These are phyloP conservation scores for Pheosia gnoma DNA, from an alignment of 2,888 invertebrate genomes.

Conservation along the genomic window DNA sequence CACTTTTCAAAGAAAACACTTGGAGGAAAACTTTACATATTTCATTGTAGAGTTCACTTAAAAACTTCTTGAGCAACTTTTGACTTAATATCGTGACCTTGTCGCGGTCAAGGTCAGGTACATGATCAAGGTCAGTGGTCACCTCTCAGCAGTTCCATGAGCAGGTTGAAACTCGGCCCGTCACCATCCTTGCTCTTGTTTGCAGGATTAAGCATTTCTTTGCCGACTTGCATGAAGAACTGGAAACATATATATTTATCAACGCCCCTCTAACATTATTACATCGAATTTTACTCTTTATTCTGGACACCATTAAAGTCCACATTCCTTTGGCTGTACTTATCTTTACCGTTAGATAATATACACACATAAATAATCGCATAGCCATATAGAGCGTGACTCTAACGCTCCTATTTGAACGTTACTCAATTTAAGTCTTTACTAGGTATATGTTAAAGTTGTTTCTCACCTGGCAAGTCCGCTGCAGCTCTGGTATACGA, in stretches of 20 bases:
- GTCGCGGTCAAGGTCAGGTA: conserved; percentile 14
- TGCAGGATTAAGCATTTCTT: conserved; percentile 93
- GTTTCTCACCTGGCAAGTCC: conserved; percentile 92
- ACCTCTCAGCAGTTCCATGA: conserved; percentile 97
- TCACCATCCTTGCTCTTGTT: conserved; percentile 95
- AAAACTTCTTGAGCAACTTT: conserved; percentile 54
- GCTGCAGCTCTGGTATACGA: conserved; percentile 96
- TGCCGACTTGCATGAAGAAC: conserved; percentile 90
- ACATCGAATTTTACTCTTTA: no score
- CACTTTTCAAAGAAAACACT: no score
- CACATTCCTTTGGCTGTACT: no score
- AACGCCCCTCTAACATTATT: not conserved
- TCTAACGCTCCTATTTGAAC: no score
- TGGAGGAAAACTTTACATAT: conserved; percentile 21
- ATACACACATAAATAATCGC: no score
- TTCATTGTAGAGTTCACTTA: conserved; percentile 42
- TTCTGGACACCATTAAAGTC: no score
- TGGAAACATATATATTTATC: conserved; percentile 37
- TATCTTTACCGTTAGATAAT: no score
- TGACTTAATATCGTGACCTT: conserved; percentile 22
- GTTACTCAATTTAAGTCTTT: no score
- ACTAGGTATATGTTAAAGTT: not conserved
- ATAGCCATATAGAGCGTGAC: no score
- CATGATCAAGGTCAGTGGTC: conserved; percentile 87
- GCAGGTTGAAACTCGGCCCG: conserved; percentile 95